Evolutionary conservation across 2,888 invertebrate species (phyloP), one percentile per base, ranked within the genome.

Genomic region (Standfussiana lucernea): DNA sequence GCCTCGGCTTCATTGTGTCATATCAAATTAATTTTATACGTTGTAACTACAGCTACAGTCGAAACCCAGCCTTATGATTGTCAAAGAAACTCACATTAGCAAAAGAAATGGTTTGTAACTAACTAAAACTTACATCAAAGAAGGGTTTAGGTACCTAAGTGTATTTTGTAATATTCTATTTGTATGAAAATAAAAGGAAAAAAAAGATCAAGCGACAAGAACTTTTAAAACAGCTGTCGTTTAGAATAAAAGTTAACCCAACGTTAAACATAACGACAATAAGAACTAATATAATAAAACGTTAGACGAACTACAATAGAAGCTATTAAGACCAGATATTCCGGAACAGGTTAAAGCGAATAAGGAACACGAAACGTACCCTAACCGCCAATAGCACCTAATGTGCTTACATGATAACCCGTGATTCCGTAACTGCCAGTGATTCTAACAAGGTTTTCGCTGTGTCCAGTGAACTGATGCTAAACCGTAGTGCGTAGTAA

Each of bases 1-100:
- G 87, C 86, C 85, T 84, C 80, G 84, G 86, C 86, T 87, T 89
- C 86, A 87, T 89, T 89, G 86, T 89, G 86, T 90, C 90, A 83
- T 88, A 80, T 81, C 71, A 86, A 88, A 91, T 91, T 89, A 90
- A 89, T 89, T 89, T 88, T 83, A 86, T 82, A 83, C 72, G 72
- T 75, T 71, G 42, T 70, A 77, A 75, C 68, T 70, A 70, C 64
- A 78, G 74, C 64, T 72, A 70, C 61, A 78, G 62, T 73, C 53
- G 40, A 68, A 75, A 71, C 32, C 47, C 13, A 66, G 45, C 13
- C 24, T 81, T 71, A 81, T 35, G 0, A 67, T n/a, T 50, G 15
- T 62, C 47, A 42, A 85, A 66, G 0, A 70, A 71, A 67, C 66
- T 64, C 45, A 59, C n/a, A 6, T 37, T 15, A n/a, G 1, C 15